phyloP scores from a whole-genome alignment of 2,888 invertebrate species.

The Agrotis segetum region DNA sequence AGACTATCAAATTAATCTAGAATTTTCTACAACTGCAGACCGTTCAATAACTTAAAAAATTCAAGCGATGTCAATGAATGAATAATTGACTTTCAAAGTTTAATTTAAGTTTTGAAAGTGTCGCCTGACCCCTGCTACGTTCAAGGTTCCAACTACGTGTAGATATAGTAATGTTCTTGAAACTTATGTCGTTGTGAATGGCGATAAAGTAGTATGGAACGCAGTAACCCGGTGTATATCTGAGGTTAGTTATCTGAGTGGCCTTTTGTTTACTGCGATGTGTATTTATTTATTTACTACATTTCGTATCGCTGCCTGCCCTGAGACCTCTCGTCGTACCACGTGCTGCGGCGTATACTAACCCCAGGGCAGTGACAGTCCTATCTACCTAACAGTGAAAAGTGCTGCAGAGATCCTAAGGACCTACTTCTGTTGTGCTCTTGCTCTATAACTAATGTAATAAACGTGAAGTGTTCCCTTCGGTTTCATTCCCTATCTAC shows the following conservation, averaged over 20 bases:
- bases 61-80: constrained; percentile 6
- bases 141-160: constrained; percentile 19
- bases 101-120: constrained; percentile 39
- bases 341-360: too few species aligned
- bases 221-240: constrained; percentile 30
- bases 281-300: background rate
- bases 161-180: constrained; percentile 22
- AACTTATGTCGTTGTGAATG: constrained; percentile 28
- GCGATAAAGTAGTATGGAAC: constrained; percentile 29
- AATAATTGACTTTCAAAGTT: constrained; percentile 30
- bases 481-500: too few species aligned
- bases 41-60: background rate
- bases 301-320: too few species aligned
- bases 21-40: background rate
- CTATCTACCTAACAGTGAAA: too few species aligned
- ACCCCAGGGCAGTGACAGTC: too few species aligned
- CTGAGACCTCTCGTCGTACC: too few species aligned
- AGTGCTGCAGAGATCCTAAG: too few species aligned
- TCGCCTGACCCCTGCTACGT: constrained; percentile 2
- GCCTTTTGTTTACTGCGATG: constrained; percentile 32
- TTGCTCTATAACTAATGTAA: too few species aligned
- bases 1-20: background rate
- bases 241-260: constrained; percentile 40
- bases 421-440: too few species aligned
- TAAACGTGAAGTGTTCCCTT: too few species aligned